Conservation (phyloP, 2,888 invertebrate genomes). For the Eulithis testata region DNA sequence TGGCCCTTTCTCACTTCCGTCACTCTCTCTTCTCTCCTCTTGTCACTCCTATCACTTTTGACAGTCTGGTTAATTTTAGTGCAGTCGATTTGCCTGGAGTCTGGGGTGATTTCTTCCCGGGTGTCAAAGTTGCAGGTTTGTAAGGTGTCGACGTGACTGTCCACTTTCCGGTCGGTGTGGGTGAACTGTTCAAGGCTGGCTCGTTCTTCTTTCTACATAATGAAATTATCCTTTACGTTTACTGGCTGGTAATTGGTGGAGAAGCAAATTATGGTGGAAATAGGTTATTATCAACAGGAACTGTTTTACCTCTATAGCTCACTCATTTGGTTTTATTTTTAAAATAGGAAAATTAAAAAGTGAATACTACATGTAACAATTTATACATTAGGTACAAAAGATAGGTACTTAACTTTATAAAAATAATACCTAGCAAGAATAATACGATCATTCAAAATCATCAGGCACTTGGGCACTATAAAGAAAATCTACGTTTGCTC, state of each 20-base stretch:
- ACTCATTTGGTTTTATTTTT: too few relatives aligned
- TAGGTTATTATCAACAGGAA: too few relatives aligned
- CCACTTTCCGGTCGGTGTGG: constrained; percentile 59
- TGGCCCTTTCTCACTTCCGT: constrained; percentile 45
- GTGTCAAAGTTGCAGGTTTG: constrained; percentile 51
- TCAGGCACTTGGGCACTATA: too few relatives aligned
- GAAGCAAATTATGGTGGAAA: too few relatives aligned
- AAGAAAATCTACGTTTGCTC: constrained; percentile 6
- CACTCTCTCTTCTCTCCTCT: constrained; percentile 45
- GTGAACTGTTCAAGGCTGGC: constrained; percentile 76
- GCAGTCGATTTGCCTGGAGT: constrained; percentile 37
- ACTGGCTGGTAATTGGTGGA: too few relatives aligned
- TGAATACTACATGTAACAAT: too few relatives aligned
- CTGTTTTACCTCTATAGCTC: too few relatives aligned
- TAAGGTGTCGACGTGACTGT: constrained; percentile 25
- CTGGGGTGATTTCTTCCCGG: constrained; percentile 19
- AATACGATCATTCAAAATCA: too few relatives aligned
- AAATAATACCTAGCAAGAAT: too few relatives aligned
- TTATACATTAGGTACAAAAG: too few relatives aligned
- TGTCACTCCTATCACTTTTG: constrained; percentile 36
- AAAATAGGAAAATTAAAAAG: too few relatives aligned
- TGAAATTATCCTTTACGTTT: background rate
- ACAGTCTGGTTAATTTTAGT: constrained; percentile 33
- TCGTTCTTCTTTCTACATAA: constrained; percentile 70
- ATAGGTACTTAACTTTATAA: too few relatives aligned